These are phyloP conservation scores for Falco berigora DNA, from an alignment of 2,797 vertebrate genomes.

Conservation along the genomic window DNA sequence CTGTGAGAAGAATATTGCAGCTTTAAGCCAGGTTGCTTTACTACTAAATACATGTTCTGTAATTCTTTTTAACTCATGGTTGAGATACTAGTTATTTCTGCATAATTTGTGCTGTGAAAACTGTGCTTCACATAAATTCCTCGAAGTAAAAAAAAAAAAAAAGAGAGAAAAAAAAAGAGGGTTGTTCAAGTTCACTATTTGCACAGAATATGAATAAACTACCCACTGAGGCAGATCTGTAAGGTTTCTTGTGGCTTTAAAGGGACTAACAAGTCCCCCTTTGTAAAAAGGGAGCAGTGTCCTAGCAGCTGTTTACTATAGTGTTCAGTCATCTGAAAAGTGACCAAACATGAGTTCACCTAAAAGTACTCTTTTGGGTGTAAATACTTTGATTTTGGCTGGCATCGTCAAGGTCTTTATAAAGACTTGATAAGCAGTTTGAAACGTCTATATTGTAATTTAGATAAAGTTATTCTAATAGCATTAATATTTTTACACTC, in stretches of 20 bases:
- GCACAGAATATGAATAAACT: slow-evolving; percentile 2
- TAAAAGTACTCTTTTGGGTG: slow-evolving; percentile 6
- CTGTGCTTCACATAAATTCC: slow-evolving; percentile 40
- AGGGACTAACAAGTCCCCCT: background rate
- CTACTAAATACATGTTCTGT: slow-evolving; percentile 59
- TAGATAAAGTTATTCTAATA: slow-evolving; percentile 35
- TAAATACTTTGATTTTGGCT: background rate
- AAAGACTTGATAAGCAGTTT: background rate
- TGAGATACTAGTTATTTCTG: slow-evolving; percentile 39
- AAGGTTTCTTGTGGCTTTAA: slow-evolving; percentile 34
- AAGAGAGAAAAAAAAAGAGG: background rate
- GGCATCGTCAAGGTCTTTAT: background rate
- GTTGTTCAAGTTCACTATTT: slow-evolving; percentile 23
- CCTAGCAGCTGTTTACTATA: slow-evolving; percentile 1
- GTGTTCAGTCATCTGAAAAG: slow-evolving; percentile 33
- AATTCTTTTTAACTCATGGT: slow-evolving; percentile 41
- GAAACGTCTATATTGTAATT: slow-evolving; percentile 30
- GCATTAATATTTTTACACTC: slow-evolving; percentile 51
- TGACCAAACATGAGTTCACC: slow-evolving; percentile 11
- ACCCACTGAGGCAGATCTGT: background rate
- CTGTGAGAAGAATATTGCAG: slow-evolving; percentile 17
- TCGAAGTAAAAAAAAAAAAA: background rate
- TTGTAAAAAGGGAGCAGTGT: slow-evolving; percentile 11
- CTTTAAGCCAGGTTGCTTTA: slow-evolving; percentile 55
- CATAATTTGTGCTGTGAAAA: slow-evolving; percentile 49